These are phyloP conservation scores for Mimumesa dahlbomi DNA, from an alignment of 2,888 invertebrate genomes.

Conservation along the genomic window DNA sequence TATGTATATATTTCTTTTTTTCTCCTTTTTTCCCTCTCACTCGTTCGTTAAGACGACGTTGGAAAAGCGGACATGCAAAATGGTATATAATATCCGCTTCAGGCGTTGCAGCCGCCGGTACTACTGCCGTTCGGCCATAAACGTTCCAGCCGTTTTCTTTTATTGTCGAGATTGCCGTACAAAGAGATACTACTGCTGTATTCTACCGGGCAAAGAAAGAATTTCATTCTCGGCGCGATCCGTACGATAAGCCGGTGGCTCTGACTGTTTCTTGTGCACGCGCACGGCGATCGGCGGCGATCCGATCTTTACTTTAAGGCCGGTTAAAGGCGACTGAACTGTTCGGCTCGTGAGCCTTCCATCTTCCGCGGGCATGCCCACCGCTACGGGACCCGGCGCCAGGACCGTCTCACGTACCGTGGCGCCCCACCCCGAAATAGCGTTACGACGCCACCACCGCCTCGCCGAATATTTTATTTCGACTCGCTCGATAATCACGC, in stretches of 20 bases:
- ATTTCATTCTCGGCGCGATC: constrained; percentile 66
- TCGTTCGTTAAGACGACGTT: not conserved
- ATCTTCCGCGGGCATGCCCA: constrained; percentile 72
- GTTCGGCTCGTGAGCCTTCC: constrained; percentile 67
- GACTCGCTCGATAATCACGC: constrained; percentile 39
- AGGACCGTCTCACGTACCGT: constrained; percentile 34
- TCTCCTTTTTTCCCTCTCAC: no score
- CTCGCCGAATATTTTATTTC: not conserved
- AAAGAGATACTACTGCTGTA: constrained; percentile 33
- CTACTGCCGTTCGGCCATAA: constrained; percentile 45
- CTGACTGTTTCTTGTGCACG: constrained; percentile 52
- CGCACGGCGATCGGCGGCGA: constrained; percentile 54
- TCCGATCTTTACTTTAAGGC: constrained; percentile 69
- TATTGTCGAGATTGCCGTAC: constrained; percentile 27
- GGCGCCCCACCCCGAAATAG: constrained; percentile 32
- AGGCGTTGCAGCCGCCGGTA: constrained; percentile 45
- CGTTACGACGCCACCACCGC: not conserved
- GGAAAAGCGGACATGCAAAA: constrained; percentile 3
- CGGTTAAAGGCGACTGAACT: constrained; percentile 76
- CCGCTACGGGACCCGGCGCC: constrained; percentile 64
- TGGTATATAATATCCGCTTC: constrained; percentile 26
- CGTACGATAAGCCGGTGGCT: constrained; percentile 48
- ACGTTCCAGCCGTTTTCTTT: constrained; percentile 55
- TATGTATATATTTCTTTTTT: no score
- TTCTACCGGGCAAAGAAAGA: constrained; percentile 53